phyloP scores from a whole-genome alignment of 2,888 invertebrate species.

The Autographa gamma region DNA sequence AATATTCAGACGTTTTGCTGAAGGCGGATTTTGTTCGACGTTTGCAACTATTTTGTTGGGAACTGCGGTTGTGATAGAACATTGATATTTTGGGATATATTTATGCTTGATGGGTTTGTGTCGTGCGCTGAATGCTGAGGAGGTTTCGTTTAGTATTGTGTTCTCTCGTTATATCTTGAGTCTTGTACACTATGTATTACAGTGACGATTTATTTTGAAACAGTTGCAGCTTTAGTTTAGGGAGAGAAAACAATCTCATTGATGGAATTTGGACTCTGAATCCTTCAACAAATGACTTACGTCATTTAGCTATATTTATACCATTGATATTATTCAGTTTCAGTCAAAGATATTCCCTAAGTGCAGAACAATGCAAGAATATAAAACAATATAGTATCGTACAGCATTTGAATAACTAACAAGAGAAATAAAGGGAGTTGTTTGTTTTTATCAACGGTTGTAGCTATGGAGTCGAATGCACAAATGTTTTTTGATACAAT shows the following conservation, averaged over 20 bases:
- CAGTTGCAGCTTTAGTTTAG: too few species aligned
- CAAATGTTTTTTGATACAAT: not conserved
- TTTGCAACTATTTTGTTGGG: constrained; percentile 30
- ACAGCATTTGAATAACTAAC: not conserved
- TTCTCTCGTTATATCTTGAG: not conserved
- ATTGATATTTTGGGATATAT: constrained; percentile 33
- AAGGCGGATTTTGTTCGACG: constrained; percentile 36
- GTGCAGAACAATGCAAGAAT: not conserved
- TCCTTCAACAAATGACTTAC: not conserved
- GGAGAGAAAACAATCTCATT: too few species aligned
- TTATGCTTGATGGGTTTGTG: constrained; percentile 21
- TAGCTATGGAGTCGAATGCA: not conserved
- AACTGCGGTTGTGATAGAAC: constrained; percentile 6
- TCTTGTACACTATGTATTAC: not conserved
- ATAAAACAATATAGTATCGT: not conserved
- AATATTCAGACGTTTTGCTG: constrained; percentile 52
- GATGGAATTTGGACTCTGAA: not conserved
- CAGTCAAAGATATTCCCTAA: not conserved
- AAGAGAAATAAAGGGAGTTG: constrained; percentile 4
- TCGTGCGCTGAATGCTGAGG: not conserved
- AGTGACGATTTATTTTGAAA: too few species aligned
- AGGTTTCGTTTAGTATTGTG: not conserved
- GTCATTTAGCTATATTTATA: not conserved
- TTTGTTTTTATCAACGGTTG: not conserved
- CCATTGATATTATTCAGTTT: not conserved